A percentile compares a stretch with the other conserved stretches of the same genome.
These are phyloP conservation scores for Lepidocolaptes lacrymiger DNA, from an alignment of 2,797 vertebrate species.

Conservation along the genomic window DNA sequence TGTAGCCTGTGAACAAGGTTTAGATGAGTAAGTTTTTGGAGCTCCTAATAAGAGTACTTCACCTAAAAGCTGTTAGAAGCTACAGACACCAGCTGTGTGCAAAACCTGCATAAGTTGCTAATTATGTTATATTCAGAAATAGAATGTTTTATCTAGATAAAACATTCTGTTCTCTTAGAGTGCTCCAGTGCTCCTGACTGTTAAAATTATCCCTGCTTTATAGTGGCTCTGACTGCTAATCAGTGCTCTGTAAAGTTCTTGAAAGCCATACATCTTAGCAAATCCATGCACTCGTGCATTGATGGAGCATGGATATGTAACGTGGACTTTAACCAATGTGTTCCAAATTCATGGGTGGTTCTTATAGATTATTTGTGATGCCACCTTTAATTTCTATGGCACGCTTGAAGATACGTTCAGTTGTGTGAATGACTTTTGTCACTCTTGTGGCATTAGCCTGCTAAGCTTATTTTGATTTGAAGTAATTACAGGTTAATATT, in stretches of 20 bases:
- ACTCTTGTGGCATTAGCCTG: background rate
- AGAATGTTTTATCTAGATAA: background rate
- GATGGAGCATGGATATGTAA: background rate
- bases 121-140: background rate
- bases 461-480: background rate
- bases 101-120: background rate
- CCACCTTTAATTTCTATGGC: background rate
- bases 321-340: background rate
- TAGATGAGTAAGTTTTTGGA: background rate
- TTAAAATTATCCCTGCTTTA: background rate
- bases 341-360: background rate
- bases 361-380: background rate
- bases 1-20: background rate
- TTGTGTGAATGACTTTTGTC: background rate
- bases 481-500: background rate
- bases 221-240: background rate
- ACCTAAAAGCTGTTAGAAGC: background rate
- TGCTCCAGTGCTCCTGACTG: background rate
- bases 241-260: background rate
- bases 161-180: background rate
- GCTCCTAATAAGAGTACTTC: background rate
- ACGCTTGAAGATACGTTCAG: background rate
- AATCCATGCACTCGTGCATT: background rate
- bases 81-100: background rate
- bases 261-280: background rate